Evolutionary conservation across 2,888 invertebrate species (phyloP).

Genomic region (Enchytraeus crypticus): DNA sequence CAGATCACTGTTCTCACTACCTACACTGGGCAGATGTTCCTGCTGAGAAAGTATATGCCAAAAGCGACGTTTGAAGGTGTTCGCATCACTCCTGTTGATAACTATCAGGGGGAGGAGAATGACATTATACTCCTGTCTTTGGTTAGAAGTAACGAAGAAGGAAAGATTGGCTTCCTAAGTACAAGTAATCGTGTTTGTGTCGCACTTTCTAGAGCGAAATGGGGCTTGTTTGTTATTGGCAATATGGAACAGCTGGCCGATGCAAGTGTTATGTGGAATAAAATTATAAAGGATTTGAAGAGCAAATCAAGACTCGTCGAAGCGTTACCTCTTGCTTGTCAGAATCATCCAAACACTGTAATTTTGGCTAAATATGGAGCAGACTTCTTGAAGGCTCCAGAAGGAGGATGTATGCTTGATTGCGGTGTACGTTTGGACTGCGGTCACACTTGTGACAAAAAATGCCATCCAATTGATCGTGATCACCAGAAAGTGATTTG

Average conservation of each 20-base stretch:
- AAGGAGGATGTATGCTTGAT: conserved; percentile 55
- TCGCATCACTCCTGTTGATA: conserved; percentile 35
- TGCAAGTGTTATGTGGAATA: conserved; percentile 15
- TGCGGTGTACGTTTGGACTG: conserved; percentile 56
- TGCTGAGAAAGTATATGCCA: conserved; percentile 33
- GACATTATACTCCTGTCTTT: conserved; percentile 44
- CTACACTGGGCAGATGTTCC: conserved; percentile 40
- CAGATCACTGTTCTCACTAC: conserved; percentile 44
- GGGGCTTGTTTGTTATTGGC: conserved; percentile 44
- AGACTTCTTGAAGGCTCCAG: conserved; percentile 31
- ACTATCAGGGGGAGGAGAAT: conserved; percentile 46
- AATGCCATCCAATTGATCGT: conserved; percentile 59
- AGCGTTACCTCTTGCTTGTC: conserved; percentile 28
- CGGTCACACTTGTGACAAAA: conserved; percentile 57
- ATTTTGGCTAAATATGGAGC: not conserved
- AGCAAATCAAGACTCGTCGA: conserved; percentile 2
- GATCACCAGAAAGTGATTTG: conserved; percentile 51
- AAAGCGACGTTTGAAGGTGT: conserved; percentile 30
- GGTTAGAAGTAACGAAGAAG: conserved; percentile 39
- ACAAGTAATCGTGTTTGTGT: conserved; percentile 43
- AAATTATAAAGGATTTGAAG: conserved; percentile 1
- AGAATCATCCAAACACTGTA: conserved; percentile 28
- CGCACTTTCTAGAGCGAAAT: conserved; percentile 43
- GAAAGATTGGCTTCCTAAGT: conserved; percentile 39
- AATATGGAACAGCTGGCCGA: conserved; percentile 33